Evolutionary conservation across 1,140 invertebrate genomes (phyloP).

Genomic region (Tetramorium parvispinum): DNA sequence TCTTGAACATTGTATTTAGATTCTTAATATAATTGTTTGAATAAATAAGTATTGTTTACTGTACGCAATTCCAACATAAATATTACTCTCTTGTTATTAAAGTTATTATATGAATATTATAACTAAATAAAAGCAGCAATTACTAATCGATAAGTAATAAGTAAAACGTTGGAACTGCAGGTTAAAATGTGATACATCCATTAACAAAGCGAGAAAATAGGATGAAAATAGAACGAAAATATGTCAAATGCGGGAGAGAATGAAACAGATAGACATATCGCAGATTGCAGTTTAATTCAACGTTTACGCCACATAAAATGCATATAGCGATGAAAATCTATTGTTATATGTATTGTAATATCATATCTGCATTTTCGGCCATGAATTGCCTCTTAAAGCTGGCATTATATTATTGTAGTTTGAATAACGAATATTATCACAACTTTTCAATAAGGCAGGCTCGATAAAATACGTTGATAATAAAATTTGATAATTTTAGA

Average conservation of each 20-base stretch:
- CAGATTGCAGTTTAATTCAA: constrained; percentile 73
- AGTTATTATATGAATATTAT: background rate
- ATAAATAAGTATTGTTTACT: background rate
- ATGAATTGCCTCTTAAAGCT: constrained; percentile 71
- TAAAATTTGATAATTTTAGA: background rate
- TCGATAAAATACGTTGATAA: background rate
- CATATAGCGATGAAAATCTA: constrained; percentile 69
- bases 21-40: background rate
- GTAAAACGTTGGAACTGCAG: background rate
- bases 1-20: background rate
- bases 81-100: background rate
- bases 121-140: background rate
- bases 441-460: constrained; percentile 47
- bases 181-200: background rate
- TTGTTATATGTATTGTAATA: constrained; percentile 60
- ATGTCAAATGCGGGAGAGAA: background rate
- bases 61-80: background rate
- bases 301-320: constrained; percentile 61
- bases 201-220: background rate
- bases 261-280: constrained; percentile 30
- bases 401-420: constrained; percentile 27
- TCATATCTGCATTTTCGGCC: constrained; percentile 64
- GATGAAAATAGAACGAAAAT: background rate
- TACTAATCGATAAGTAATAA: background rate
- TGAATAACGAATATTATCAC: constrained; percentile 41